A percentile compares a stretch with the other conserved stretches of the same genome.
Evolutionary conservation across 2,888 invertebrate species (phyloP).

Genomic region (Amphipoea lucens): DNA sequence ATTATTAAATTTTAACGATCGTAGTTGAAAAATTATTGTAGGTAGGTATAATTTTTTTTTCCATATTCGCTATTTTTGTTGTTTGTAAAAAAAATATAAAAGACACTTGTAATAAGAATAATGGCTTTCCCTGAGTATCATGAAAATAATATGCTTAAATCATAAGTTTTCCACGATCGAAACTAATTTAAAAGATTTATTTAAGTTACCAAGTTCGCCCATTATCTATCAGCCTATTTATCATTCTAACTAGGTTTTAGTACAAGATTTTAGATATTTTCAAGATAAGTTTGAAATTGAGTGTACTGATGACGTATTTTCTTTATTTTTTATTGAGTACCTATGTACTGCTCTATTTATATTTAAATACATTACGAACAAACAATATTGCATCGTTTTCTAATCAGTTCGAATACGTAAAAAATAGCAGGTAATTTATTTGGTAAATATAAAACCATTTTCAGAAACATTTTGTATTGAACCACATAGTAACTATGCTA

Average conservation of each 20-base stretch:
- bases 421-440: background rate
- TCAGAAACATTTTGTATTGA: background rate
- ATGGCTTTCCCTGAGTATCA: background rate
- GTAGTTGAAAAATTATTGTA: background rate
- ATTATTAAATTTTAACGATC: background rate
- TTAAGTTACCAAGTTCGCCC: slow-evolving; percentile 37
- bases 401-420: background rate
- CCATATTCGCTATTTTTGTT: background rate
- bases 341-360: no score
- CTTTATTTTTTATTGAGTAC: no score
- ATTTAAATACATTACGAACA: no score
- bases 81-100: no score
- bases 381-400: no score
- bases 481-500: background rate
- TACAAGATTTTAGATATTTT: slow-evolving; percentile 18
- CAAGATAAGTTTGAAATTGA: slow-evolving; percentile 15
- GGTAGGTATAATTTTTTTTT: background rate
- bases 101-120: background rate
- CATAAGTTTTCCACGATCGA: background rate
- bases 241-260: slow-evolving; percentile 33
- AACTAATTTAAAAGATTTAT: slow-evolving; percentile 41
- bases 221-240: slow-evolving; percentile 40
- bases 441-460: background rate
- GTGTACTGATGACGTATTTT: background rate
- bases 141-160: slow-evolving; percentile 6